Evolutionary conservation across 2,888 invertebrate genomes (phyloP), one percentile per base, ranked within the genome.

Genomic region (Vandiemenella viatica): DNA sequence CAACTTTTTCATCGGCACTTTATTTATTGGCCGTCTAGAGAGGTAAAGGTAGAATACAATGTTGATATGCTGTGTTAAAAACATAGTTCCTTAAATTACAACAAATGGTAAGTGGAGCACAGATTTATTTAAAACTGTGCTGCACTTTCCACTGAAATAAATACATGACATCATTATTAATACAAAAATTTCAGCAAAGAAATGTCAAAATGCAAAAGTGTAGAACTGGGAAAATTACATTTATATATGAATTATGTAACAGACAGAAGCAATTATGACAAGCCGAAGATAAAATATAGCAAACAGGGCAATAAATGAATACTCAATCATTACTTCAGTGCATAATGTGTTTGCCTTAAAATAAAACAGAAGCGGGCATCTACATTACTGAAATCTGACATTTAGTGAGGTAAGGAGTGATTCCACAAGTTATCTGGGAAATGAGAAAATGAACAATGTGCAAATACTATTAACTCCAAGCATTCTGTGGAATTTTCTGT

Each of bases 131-230:
- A 10, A 38, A 38, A 38, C 38, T 38, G 17, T 15, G 17, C 16
- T n/a, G 15, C 13, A 7, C 7, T 26, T 26, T 10, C 4, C 8
- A 15, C 16, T 38, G 17, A 38, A 10, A 38, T 10, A 38, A 38
- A 15, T 22, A 26, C 18, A 13, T 47, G 32, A n/a, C n/a, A n/a
- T n/a, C n/a, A n/a, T n/a, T n/a, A n/a, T n/a, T n/a, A n/a, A n/a
- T n/a, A n/a, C n/a, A n/a, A n/a, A 40, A 37, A 8, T 20, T 37
- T 57, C 60, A 60, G 61, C 61, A 61, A 60, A 60, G 59, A 52
- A 60, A 61, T 61, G 60, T 60, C 61, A 61, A 61, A 58, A 53
- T 43, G 43, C 45, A 48, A 13, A 32, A 32, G n/a, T 32, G 32
- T n/a, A n/a, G n/a, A n/a, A n/a, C 38, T n/a, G 38, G 17, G 16